Base-by-base conservation (phyloP, 2,797 vertebrate genomes). In the Lagocephalus sceleratus region DNA sequence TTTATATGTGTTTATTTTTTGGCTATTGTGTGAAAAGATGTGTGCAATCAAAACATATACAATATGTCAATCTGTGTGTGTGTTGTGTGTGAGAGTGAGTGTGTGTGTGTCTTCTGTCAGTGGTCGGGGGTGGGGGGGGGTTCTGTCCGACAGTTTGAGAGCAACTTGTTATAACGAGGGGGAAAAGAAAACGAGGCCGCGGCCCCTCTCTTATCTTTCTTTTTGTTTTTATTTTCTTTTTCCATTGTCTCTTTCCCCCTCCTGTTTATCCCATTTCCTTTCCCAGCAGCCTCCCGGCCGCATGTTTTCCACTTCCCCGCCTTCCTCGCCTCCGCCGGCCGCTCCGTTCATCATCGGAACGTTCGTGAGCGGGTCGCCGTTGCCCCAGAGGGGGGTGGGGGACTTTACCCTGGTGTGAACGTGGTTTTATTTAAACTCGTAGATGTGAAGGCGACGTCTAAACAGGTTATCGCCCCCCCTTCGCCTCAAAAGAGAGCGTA, bases 131-230 rank as follows among this genome's bases (percentile, higher is more conserved):
- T 54, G 22, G 39, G 53, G 21, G 21, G 45, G 60, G 22, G 45
- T 56, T 90, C 86, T 87, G 85, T 85, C 78, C 76, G 76, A 87
- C 84, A 89, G 89, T 88, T 90, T 91, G 85, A 90, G 86, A 88
- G 85, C 88, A 88, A 82, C 89, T 89, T 81, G 85, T 90, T 91
- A 87, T 82, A 82, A 81, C 75, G 78, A 66, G 42, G 42, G 73
- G 82, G 89, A 89, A 29, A n/a, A n/a, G n/a, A n/a, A 87, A 90
- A 89, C 86, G 87, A 83, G 70, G 71, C 75, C 73, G 67, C 71
- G 79, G 76, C 79, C 75, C 66, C 61, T 76, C 70, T 77, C 71
- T 63, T 71, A 62, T 78, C 61, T 66, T 68, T 47, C 65, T 79
- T 66, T 54, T 51, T 47, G 25, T 12, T 19, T 51, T 58, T 35